Conservation (phyloP, 2,888 invertebrate genomes). For the Tenthredo distinguenda region DNA sequence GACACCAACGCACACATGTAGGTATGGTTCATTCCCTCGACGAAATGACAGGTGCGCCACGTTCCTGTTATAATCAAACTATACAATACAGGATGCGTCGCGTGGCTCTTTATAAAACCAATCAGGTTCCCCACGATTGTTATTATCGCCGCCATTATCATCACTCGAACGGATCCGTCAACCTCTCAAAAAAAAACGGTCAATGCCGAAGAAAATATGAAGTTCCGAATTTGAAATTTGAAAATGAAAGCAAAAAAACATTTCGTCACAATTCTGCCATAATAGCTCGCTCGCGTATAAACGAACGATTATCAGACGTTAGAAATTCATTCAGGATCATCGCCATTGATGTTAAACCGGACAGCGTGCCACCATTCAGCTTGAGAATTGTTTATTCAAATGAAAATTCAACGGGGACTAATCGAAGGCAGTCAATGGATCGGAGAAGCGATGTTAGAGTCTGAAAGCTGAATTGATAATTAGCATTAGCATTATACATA, state of each 20-base stretch:
- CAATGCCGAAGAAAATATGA: not conserved
- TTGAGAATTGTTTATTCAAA: slow-evolving; percentile 38
- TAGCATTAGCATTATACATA: slow-evolving; percentile 17
- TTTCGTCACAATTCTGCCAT: not conserved
- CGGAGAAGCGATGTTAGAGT: not conserved
- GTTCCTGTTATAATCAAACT: slow-evolving; percentile 28
- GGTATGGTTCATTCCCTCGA: not conserved
- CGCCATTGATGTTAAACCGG: slow-evolving; percentile 6
- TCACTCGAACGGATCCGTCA: not conserved
- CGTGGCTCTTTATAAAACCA: slow-evolving; percentile 15
- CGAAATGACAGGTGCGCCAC: slow-evolving; percentile 44
- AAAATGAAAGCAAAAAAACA: no score
- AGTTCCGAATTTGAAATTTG: no score
- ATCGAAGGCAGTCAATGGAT: slow-evolving; percentile 11
- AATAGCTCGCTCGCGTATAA: not conserved
- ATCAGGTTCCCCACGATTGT: slow-evolving; percentile 6
- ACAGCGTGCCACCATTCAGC: not conserved
- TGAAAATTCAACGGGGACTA: slow-evolving; percentile 2
- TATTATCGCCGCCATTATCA: not conserved
- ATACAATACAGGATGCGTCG: slow-evolving; percentile 24
- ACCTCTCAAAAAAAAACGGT: not conserved
- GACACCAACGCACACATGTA: not conserved
- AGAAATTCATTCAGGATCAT: slow-evolving; percentile 19
- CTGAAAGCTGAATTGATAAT: slow-evolving; percentile 20
- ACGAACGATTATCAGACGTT: not conserved